Base-by-base conservation (phyloP, 2,797 vertebrate species). In the Hemitrygon akajei region DNA sequence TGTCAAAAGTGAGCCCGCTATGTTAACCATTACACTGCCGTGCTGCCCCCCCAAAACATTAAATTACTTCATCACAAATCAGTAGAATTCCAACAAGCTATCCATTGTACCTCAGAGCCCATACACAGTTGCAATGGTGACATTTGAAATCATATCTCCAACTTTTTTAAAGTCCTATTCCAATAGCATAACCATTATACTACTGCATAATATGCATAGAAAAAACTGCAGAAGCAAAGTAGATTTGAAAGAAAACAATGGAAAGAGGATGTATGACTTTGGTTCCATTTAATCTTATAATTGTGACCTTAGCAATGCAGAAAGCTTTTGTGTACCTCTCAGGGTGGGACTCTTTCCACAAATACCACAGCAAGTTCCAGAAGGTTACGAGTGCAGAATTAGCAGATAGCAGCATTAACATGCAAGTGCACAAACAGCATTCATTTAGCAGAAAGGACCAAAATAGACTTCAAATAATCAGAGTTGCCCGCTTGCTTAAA, bases 341-440 rank as follows among this genome's bases (percentile, higher is more conserved):
- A 69, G 86, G 86, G 86, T 37, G 86, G 86, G 86, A 69, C 86
- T 34, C 7, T 37, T 89, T 89, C 86, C 86, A 89, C 86, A 89
- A 89, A 69, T 89, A 89, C 86, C 86, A 89, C 86, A 89, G 16
- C 18, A 37, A 69, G 86, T 89, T 89, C 86, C 86, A 89, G 22
- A 66, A 3, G 86, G 66, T 89, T 34, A 7, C n/a, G 84, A 22
- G 11, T 89, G 86, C n/a, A 89, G 86, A 89, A 66, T 66, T 89
- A 63, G 16, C 60, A 37, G 86, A 89, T 37, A 89, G 22, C 86
- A 89, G 86, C 7, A n/a, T 20, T 89, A 22, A 69, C 66, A 22
- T 89, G 63, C 86, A 89, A 89, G 16, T 18, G 18, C 7, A 89
- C 60, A 89, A 89, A 69, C n/a, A 63, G 84, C 84, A 66, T 66